Evolutionary conservation across 2,797 vertebrate genomes (phyloP).

Genomic region (Hyperoplus immaculatus): DNA sequence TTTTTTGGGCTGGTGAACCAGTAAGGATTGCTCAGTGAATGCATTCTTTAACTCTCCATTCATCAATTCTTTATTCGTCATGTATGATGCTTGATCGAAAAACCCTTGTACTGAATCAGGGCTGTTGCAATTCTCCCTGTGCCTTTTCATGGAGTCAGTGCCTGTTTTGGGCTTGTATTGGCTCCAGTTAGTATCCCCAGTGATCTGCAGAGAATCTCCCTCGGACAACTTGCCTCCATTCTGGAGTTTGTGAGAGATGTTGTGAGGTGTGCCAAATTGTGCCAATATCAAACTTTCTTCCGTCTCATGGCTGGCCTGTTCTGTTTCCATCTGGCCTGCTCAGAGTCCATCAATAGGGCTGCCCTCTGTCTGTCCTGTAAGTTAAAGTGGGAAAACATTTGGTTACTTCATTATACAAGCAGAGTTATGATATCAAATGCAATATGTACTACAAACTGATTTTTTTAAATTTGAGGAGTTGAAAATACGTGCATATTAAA

Average conservation of each 20-base stretch:
- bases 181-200: conserved; percentile 88
- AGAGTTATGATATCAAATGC: background rate
- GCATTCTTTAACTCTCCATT: conserved; percentile 92
- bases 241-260: conserved; percentile 87
- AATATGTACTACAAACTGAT: background rate
- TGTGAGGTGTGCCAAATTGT: conserved; percentile 87
- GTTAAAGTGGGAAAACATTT: conserved; percentile 45
- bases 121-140: conserved; percentile 83
- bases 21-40: conserved; percentile 88
- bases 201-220: conserved; percentile 84
- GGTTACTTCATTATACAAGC: conserved; percentile 2
- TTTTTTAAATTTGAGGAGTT: background rate
- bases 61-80: conserved; percentile 93
- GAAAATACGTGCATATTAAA: background rate
- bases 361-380: conserved; percentile 91
- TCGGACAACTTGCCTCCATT: conserved; percentile 90
- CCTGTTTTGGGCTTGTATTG: conserved; percentile 83
- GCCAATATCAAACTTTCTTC: conserved; percentile 93
- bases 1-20: conserved; percentile 90
- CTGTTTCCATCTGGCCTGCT: conserved; percentile 99
- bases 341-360: conserved; percentile 97
- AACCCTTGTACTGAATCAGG: conserved; percentile 84
- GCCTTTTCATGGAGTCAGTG: conserved; percentile 86
- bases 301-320: conserved; percentile 93
- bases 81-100: conserved; percentile 83